Conservation (phyloP, 2,888 invertebrate genomes). For the Lasioglossum marginatum region DNA sequence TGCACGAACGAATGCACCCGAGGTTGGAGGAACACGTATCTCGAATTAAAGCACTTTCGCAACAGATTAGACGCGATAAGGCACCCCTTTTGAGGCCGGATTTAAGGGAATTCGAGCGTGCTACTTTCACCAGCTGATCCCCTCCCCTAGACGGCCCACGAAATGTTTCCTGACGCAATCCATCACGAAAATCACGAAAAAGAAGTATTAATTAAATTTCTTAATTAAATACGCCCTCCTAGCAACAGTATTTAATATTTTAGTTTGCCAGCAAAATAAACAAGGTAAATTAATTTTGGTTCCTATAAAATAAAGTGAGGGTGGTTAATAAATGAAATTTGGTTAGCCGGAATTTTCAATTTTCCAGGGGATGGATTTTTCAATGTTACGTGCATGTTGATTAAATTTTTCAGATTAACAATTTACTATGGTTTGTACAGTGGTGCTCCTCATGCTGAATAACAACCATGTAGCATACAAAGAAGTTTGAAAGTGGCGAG, state of each 20-base stretch:
- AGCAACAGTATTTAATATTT: neutral
- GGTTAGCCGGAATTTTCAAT: neutral
- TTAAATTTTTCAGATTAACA: neutral
- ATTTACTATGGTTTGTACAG: neutral
- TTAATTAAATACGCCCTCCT: neutral
- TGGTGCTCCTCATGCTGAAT: too few relatives aligned
- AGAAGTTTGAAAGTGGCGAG: neutral
- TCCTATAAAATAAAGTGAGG: neutral
- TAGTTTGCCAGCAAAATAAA: neutral
- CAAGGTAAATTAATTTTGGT: neutral
- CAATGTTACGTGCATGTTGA: neutral
- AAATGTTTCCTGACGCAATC: neutral
- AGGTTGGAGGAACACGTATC: neutral
- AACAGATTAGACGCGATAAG: constrained; percentile 17
- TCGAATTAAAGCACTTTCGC: constrained; percentile 27
- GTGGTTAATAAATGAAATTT: neutral
- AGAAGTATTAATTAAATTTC: neutral
- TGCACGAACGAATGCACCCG: neutral
- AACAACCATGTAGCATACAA: neutral
- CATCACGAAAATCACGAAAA: neutral
- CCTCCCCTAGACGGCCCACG: neutral
- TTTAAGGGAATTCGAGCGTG: constrained; percentile 1
- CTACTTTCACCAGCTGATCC: neutral
- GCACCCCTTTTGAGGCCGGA: neutral
- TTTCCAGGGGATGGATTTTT: neutral